Conservation (phyloP, 2,113 vertebrate species). For the Thinocorus orbignyianus region DNA sequence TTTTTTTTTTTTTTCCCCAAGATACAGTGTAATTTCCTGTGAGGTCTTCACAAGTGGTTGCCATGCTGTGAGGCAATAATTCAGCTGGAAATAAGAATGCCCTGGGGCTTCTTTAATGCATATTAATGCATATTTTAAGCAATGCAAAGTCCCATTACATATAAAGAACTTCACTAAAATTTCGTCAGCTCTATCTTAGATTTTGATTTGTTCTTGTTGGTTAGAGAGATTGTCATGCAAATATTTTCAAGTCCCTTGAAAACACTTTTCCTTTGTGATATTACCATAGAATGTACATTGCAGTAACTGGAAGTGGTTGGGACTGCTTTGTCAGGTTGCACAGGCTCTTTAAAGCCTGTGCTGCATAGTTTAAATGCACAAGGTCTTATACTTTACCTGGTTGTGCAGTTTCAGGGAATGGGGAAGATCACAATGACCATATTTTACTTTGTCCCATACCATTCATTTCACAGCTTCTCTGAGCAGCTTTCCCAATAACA, state of each 20-base stretch:
- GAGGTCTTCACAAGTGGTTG: constrained; percentile 22
- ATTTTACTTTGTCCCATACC: not conserved
- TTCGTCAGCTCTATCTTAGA: not conserved
- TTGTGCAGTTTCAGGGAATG: not conserved
- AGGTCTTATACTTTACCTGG: not conserved
- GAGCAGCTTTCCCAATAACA: not conserved
- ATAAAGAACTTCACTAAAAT: not conserved
- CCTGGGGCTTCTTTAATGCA: not conserved
- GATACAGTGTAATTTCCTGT: not conserved
- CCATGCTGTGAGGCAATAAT: constrained; percentile 20
- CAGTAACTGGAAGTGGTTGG: not conserved
- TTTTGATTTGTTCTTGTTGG: not conserved
- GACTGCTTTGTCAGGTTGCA: not conserved
- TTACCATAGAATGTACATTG: not conserved
- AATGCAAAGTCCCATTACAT: not conserved
- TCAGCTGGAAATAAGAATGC: constrained; percentile 34
- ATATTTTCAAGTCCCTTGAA: not conserved
- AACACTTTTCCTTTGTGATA: not conserved
- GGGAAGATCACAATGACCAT: not conserved
- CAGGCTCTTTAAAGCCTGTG: not conserved
- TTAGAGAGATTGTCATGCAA: not conserved
- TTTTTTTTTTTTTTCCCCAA: not conserved
- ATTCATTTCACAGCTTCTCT: not conserved
- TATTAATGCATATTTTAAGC: constrained; percentile 19
- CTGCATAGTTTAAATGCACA: not conserved